A percentile compares a stretch with the other conserved stretches of the same genome.
Evolutionary conservation across 2,888 invertebrate species (phyloP).

Genomic region (Drosophila austrosaltans): DNA sequence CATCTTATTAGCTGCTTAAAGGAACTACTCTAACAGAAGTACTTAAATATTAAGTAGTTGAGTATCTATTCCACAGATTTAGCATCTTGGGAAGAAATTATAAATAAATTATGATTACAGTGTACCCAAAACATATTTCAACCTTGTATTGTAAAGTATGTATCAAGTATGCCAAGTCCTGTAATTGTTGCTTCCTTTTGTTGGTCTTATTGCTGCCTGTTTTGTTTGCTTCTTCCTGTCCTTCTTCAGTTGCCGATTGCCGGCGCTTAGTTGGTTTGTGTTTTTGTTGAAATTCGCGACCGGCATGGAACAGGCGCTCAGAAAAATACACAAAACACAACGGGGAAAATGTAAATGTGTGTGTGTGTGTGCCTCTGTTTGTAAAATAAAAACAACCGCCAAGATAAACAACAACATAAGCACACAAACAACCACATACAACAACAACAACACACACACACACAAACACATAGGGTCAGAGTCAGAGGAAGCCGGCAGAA

Average conservation of each 20-base stretch:
- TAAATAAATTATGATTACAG: neutral
- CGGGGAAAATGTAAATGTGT: conserved; percentile 44
- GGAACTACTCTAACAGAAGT: no score
- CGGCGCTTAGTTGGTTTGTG: conserved; percentile 63
- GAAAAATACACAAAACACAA: conserved; percentile 45
- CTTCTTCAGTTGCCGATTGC: neutral
- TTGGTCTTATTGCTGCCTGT: neutral
- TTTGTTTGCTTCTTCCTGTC: neutral
- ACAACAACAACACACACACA: conserved; percentile 40
- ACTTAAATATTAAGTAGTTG: no score
- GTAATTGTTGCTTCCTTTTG: conserved; percentile 7
- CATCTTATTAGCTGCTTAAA: no score
- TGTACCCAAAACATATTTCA: neutral
- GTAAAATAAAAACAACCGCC: conserved; percentile 69
- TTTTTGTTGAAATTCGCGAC: conserved; percentile 79
- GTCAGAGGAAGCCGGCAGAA: conserved; percentile 39
- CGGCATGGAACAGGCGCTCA: conserved; percentile 73
- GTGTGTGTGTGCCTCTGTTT: conserved; percentile 33
- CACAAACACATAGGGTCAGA: conserved; percentile 34
- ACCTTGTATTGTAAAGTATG: neutral
- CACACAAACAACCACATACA: conserved; percentile 36
- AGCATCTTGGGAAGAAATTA: neutral
- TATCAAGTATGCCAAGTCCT: neutral
- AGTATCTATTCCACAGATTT: no score
- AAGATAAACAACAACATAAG: conserved; percentile 68